Evolutionary conservation across 2,888 invertebrate species (phyloP).

Genomic region (Drosophila emarginata): DNA sequence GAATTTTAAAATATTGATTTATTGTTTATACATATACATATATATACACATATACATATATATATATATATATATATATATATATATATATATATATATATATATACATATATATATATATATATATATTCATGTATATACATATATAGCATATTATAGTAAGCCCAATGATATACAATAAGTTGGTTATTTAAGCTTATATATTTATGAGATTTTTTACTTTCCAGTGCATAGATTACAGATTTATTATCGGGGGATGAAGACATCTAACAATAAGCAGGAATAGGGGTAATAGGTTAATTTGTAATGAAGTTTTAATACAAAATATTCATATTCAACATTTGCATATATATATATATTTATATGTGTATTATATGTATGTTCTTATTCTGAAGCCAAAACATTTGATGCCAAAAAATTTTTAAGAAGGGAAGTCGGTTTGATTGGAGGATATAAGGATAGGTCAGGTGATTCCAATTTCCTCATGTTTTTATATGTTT

Average conservation of each 20-base stretch:
- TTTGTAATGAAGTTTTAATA: constrained; percentile 51
- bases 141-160: constrained; percentile 33
- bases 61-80: constrained; percentile 14
- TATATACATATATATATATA: constrained; percentile 55
- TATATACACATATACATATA: constrained; percentile 66
- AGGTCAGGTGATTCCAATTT: not conserved
- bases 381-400: constrained; percentile 2
- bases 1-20: constrained; percentile 50
- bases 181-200: constrained; percentile 44
- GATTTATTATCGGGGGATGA: constrained; percentile 28
- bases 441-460: not conserved
- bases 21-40: too few relatives aligned
- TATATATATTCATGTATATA: constrained; percentile 21
- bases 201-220: constrained; percentile 56
- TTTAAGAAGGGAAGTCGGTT: not conserved
- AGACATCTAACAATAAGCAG: constrained; percentile 51
- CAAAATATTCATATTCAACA: constrained; percentile 71
- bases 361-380: constrained; percentile 6
- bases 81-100: constrained; percentile 51
- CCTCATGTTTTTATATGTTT: not conserved
- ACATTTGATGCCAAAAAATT: not conserved
- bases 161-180: constrained; percentile 48
- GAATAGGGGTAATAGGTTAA: constrained; percentile 10
- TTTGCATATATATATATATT: constrained; percentile 47
- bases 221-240: constrained; percentile 44